These are phyloP conservation scores for Calephelis perditalis DNA, from an alignment of 2,888 invertebrate genomes.

Conservation along the genomic window DNA sequence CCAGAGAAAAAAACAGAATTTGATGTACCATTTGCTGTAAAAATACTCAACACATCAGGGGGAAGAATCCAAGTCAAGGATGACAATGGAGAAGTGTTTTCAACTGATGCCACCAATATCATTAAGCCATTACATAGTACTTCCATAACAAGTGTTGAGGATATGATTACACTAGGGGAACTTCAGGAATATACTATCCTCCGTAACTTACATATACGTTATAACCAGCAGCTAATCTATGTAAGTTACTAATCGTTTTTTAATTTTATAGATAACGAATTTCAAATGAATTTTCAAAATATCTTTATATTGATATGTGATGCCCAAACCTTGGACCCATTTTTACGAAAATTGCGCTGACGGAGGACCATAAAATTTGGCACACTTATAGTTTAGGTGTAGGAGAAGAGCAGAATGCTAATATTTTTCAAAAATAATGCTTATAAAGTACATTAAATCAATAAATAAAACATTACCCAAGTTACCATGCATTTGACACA, in stretches of 20 bases:
- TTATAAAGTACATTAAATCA: too few relatives aligned
- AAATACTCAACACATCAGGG: conserved; percentile 86
- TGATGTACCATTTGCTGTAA: conserved; percentile 90
- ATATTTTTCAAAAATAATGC: too few relatives aligned
- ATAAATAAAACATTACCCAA: too few relatives aligned
- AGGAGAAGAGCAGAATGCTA: too few relatives aligned
- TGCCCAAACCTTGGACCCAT: too few relatives aligned
- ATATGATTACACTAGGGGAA: conserved; percentile 97
- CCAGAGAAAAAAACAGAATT: conserved; percentile 85
- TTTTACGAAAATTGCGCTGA: too few relatives aligned
- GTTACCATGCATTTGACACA: too few relatives aligned
- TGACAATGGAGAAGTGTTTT: conserved; percentile 88
- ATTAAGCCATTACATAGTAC: conserved; percentile 87
- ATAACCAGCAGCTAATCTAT: conserved; percentile 92
- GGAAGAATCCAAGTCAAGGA: conserved; percentile 87
- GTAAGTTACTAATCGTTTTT: conserved; percentile 77
- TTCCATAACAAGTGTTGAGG: conserved; percentile 90
- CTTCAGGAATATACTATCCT: conserved; percentile 96
- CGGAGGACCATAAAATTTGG: too few relatives aligned
- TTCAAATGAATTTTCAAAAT: too few relatives aligned
- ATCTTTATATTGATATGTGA: too few relatives aligned
- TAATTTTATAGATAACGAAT: too few relatives aligned
- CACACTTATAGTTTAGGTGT: too few relatives aligned
- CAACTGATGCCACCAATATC: conserved; percentile 78
- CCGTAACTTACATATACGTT: conserved; percentile 92